A percentile compares a stretch with the other conserved stretches of the same genome.
Evolutionary conservation across 2,113 vertebrate species (phyloP).

Genomic region (Daboia siamensis): DNA sequence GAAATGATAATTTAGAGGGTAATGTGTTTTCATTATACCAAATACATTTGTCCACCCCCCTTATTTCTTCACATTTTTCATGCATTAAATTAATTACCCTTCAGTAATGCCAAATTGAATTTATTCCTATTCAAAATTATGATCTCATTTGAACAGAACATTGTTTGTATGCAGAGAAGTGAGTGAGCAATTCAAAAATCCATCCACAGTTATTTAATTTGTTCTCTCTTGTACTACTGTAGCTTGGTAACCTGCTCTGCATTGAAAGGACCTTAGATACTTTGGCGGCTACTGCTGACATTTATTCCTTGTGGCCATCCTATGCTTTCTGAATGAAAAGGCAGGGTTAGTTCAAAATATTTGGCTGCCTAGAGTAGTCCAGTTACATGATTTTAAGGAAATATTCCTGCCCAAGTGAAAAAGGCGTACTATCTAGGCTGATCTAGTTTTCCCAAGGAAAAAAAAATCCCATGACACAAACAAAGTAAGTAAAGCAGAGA

Average conservation of each 20-base stretch:
- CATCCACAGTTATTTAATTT: conserved; percentile 4
- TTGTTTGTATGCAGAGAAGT: conserved; percentile 37
- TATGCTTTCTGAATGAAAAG: not conserved
- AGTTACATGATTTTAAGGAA: not conserved
- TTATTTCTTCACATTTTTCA: conserved; percentile 29
- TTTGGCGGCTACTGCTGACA: not conserved
- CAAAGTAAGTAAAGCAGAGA: not conserved
- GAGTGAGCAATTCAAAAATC: conserved; percentile 24
- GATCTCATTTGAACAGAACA: conserved; percentile 35
- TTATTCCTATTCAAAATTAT: conserved; percentile 40
- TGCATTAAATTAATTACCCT: conserved; percentile 52
- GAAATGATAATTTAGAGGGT: conserved; percentile 48
- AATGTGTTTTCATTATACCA: conserved; percentile 30
- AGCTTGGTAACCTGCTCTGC: conserved; percentile 20
- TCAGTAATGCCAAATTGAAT: conserved; percentile 39
- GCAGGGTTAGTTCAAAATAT: not conserved
- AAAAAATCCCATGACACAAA: not conserved
- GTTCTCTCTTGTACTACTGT: not conserved
- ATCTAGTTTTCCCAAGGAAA: not conserved
- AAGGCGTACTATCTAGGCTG: not conserved
- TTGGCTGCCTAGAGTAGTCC: not conserved
- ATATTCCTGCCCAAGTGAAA: not conserved
- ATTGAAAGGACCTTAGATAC: not conserved
- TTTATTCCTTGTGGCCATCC: not conserved
- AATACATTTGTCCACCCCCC: not conserved